These are phyloP conservation scores for Takifugu rubripes DNA, from an alignment of 2,797 vertebrate genomes.

Conservation along the genomic window DNA sequence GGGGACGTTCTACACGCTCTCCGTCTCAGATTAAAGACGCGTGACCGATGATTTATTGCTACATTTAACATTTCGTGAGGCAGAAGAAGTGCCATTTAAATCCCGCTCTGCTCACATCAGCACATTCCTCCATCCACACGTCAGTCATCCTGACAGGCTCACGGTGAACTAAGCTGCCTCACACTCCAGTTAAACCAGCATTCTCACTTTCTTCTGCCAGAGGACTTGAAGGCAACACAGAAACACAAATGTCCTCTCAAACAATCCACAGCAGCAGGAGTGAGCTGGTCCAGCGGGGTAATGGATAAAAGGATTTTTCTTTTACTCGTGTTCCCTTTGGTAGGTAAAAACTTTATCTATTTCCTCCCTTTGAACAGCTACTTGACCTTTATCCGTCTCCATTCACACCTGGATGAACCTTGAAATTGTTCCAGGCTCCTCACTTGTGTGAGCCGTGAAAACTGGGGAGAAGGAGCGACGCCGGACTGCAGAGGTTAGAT, in stretches of 20 bases:
- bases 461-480: conserved; percentile 23
- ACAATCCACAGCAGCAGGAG: conserved; percentile 28
- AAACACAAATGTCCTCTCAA: conserved; percentile 3
- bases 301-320: conserved; percentile 40
- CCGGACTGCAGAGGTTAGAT: conserved; percentile 35
- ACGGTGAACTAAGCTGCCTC: conserved; percentile 33
- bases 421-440: conserved; percentile 48
- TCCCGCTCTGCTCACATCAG: neutral
- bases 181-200: neutral
- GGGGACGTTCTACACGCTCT: no score
- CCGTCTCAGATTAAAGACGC: neutral
- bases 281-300: conserved; percentile 27
- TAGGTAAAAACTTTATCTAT: conserved; percentile 44
- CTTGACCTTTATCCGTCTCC: conserved; percentile 54
- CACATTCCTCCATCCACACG: conserved; percentile 32
- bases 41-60: neutral
- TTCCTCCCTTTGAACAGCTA: conserved; percentile 43
- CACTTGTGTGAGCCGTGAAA: conserved; percentile 39
- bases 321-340: conserved; percentile 29
- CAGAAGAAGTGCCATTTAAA: neutral
- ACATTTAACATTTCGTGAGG: neutral
- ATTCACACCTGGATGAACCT: conserved; percentile 59
- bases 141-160: conserved; percentile 48
- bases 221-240: neutral
- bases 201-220: neutral